Evolutionary conservation across 1,140 invertebrate genomes (phyloP), one percentile per base, ranked within the genome.

Genomic region (Stegodyphus mimosarum): DNA sequence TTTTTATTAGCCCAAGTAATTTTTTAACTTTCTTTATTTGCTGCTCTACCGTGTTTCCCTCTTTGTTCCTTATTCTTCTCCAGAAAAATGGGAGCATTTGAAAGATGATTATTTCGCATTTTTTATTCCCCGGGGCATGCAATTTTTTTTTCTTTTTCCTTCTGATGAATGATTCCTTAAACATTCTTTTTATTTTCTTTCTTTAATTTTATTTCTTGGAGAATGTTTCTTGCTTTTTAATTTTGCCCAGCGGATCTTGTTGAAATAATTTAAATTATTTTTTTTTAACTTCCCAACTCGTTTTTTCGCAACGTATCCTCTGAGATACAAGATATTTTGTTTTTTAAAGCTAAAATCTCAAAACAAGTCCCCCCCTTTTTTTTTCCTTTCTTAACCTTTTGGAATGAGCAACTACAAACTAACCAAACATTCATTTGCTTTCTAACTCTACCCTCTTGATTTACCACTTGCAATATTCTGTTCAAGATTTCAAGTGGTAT

Each of bases 41-140:
- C 17, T 49, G 15, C 69, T 67, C 33, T 33, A 9, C 50, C 55
- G 64, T 52, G 17, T 52, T 48, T 53, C 48, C n/a, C 72, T 53
- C 73, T 52, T 84, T 84, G 63, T 76, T 76, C 79, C 55, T 49
- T 49, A 66, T 83, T 72, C 72, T 74, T 83, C 49, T 55, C 69
- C 55, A 69, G 66, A 84, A 84, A 84, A 84, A 84, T 75, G 60
- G 76, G 81, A 84, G 71, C 73, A 84, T 84, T 84, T 84, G 72
- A 84, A 70, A 84, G 73, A 84, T 84, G 81, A 84, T 84, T 84
- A 84, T 84, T 84, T 73, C 73, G 73, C 72, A 69, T 76, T 69
- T 77, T 66, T 66, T 67, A 67, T 67, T 66, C 15, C 63, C 50
- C 51, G 71, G 11, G 48, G 70, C 77, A 15, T 80, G 17, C 53